phyloP scores from a whole-genome alignment of 35 echinoderm and acorn worm genomes.

The Lytechinus variegatus region DNA sequence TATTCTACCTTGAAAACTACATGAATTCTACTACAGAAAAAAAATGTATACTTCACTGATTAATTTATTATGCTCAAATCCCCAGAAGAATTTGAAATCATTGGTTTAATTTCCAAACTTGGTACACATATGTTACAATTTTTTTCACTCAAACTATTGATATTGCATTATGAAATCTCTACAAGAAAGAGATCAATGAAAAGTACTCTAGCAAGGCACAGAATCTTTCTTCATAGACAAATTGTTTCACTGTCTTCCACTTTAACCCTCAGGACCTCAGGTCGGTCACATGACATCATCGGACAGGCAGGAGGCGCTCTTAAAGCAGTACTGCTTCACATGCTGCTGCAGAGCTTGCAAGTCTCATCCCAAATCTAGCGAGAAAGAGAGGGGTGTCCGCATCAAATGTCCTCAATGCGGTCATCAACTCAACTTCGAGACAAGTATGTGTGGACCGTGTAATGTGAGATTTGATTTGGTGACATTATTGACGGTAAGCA shows the following conservation, averaged over 20 bases:
- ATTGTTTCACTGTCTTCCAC: neutral
- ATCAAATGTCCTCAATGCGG: conserved; percentile 54
- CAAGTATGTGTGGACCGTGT: neutral
- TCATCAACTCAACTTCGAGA: neutral
- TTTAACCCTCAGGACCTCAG: conserved; percentile 72
- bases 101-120: no score
- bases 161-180: no score
- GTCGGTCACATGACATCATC: conserved; percentile 67
- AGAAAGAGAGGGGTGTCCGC: neutral
- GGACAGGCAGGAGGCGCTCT: conserved; percentile 61
- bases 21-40: no score
- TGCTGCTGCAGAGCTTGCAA: conserved; percentile 74
- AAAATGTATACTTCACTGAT: no score
- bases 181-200: no score
- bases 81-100: no score
- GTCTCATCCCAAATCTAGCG: neutral
- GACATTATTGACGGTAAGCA: neutral
- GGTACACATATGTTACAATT: no score
- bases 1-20: no score
- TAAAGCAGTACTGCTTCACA: conserved; percentile 81
- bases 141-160: no score
- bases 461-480: neutral
- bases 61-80: no score
- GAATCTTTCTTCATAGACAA: no score
- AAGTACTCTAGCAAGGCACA: no score